phyloP scores from a whole-genome alignment of 2,888 invertebrate species.

The Seira ritae region DNA sequence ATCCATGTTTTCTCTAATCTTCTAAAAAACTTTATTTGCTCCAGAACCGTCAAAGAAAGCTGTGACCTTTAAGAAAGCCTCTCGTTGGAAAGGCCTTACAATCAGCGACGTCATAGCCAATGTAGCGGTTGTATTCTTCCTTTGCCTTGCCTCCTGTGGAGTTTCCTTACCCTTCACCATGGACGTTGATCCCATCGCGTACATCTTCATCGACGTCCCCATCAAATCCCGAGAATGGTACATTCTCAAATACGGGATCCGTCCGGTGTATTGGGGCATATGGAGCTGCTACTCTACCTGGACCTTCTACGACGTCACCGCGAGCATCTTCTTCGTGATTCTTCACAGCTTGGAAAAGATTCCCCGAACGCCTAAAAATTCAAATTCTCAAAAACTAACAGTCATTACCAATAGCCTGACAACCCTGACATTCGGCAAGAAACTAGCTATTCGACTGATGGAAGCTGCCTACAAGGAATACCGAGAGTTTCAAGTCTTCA shows the following conservation, averaged over 20 bases:
- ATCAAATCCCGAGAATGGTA: background rate
- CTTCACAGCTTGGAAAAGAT: conserved; percentile 28
- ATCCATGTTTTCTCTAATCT: no score
- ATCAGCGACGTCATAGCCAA: background rate
- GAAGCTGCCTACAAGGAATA: conserved; percentile 38
- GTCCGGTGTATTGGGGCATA: conserved; percentile 24
- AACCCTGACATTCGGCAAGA: background rate
- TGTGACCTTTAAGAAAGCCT: no score
- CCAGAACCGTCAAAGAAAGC: no score
- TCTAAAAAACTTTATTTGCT: no score
- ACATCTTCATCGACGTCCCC: conserved; percentile 17
- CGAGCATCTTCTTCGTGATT: conserved; percentile 36
- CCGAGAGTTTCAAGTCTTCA: conserved; percentile 36
- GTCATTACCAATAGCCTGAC: conserved; percentile 13
- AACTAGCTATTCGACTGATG: background rate
- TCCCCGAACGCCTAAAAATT: conserved; percentile 22
- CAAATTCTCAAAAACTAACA: background rate
- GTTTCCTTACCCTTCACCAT: background rate
- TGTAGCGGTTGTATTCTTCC: background rate
- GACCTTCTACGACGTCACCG: conserved; percentile 19
- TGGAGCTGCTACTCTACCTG: conserved; percentile 22
- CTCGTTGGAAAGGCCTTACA: background rate
- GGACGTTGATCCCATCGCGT: conserved; percentile 26
- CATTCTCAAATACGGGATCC: conserved; percentile 16
- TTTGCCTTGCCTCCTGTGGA: conserved; percentile 11